Evolutionary conservation across 2,113 vertebrate species (phyloP).

Genomic region (Todiramphus saurophagus): DNA sequence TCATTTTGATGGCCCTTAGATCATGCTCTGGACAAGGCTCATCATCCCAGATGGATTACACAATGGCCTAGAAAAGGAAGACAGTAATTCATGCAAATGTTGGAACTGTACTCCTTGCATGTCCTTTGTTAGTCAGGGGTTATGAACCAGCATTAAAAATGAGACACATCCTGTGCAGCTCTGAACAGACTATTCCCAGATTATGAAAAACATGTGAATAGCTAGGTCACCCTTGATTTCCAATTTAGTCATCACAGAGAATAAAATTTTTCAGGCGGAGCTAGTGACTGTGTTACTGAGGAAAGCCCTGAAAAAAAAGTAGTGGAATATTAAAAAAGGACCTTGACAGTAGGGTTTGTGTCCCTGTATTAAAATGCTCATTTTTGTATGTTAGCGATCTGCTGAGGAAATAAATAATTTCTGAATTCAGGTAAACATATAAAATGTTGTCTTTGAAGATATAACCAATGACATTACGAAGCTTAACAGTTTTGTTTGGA

Average conservation of each 20-base stretch:
- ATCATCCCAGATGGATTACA: conserved; percentile 39
- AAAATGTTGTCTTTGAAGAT: neutral
- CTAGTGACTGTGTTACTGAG: neutral
- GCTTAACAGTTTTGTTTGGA: neutral
- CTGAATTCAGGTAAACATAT: neutral
- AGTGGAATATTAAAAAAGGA: neutral
- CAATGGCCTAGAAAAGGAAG: conserved; percentile 44
- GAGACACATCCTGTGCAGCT: conserved; percentile 52
- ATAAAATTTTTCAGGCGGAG: neutral
- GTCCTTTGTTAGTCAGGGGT: conserved; percentile 30
- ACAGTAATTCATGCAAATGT: conserved; percentile 29
- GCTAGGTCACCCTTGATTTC: neutral
- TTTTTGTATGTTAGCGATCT: neutral
- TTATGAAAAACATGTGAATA: conserved; percentile 42
- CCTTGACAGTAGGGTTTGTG: neutral
- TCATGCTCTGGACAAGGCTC: neutral
- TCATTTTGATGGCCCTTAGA: neutral
- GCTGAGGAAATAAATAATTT: neutral
- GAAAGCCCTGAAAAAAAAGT: neutral
- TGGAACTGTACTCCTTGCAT: neutral
- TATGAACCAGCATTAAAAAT: conserved; percentile 35
- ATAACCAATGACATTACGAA: neutral
- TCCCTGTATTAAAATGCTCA: neutral
- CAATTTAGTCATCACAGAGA: neutral
- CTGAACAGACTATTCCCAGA: conserved; percentile 8